phyloP scores from a whole-genome alignment of 1,140 invertebrate genomes.

The Chlorops oryzae region DNA sequence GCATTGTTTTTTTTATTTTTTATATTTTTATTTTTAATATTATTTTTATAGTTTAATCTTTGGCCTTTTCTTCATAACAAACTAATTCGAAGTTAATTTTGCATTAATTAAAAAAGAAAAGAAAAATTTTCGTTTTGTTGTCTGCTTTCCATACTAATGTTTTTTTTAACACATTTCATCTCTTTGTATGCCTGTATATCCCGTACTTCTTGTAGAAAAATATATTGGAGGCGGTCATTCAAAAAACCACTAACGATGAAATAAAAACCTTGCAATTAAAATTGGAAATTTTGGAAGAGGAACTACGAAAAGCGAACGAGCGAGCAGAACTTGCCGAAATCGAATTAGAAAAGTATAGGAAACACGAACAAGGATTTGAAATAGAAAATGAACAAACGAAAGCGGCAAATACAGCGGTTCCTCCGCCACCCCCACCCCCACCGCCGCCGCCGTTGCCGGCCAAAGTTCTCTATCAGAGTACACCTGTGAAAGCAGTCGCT shows the following conservation, averaged over 20 bases:
- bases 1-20: no score
- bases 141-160: conserved; percentile 16
- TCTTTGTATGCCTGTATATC: no score
- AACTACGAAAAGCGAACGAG: conserved; percentile 29
- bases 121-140: no score
- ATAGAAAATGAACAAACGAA: conserved; percentile 18
- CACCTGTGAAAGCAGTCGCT: no score
- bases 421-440: conserved; percentile 19
- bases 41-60: no score
- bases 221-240: conserved; percentile 45
- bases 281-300: conserved; percentile 45
- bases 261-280: conserved; percentile 47
- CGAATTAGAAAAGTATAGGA: conserved; percentile 24
- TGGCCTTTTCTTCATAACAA: no score
- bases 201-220: conserved; percentile 44
- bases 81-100: no score
- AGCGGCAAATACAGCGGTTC: conserved; percentile 8
- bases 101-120: no score
- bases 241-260: conserved; percentile 47
- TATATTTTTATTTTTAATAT: no score
- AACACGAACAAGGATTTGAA: conserved; percentile 15
- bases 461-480: conserved; percentile 11
- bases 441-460: conserved; percentile 26
- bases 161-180: no score
- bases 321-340: conserved; percentile 40